These are phyloP conservation scores for Rhynchonycteris naso DNA, from an alignment of 2,797 vertebrate species.

Conservation along the genomic window DNA sequence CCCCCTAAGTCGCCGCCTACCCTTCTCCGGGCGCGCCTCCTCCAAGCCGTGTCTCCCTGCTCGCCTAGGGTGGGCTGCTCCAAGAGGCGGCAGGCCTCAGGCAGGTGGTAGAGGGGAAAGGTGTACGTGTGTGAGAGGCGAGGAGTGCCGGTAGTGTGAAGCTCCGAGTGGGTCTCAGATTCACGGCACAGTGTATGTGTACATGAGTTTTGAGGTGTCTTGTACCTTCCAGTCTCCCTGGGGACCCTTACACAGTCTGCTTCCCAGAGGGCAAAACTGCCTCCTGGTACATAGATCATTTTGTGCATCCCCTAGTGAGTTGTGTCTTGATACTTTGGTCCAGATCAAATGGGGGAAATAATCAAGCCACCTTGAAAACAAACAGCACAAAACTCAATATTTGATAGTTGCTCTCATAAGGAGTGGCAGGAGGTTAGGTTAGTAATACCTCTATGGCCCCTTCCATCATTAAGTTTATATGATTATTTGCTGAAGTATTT, in stretches of 20 bases:
- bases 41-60: not conserved
- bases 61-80: not conserved
- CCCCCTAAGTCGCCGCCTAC: not conserved
- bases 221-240: not conserved
- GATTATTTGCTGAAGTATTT: constrained; percentile 26
- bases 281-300: not conserved
- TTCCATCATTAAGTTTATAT: not conserved
- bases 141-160: not conserved
- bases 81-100: not conserved
- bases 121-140: not conserved
- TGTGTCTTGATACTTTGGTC: constrained; percentile 22
- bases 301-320: constrained; percentile 40
- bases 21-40: not conserved
- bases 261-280: not conserved
- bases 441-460: not conserved
- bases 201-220: not conserved
- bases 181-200: not conserved
- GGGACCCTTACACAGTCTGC: not conserved
- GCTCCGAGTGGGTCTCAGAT: not conserved
- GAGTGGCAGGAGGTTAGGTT: constrained; percentile 9
- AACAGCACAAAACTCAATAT: not conserved
- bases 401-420: not conserved
- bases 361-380: constrained; percentile 19
- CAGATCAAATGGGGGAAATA: constrained; percentile 24
- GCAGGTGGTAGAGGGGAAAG: not conserved